A percentile compares a stretch with the other conserved stretches of the same genome.
phyloP scores from a whole-genome alignment of 2,113 vertebrate species.

The Brachionichthys hirsutus region DNA sequence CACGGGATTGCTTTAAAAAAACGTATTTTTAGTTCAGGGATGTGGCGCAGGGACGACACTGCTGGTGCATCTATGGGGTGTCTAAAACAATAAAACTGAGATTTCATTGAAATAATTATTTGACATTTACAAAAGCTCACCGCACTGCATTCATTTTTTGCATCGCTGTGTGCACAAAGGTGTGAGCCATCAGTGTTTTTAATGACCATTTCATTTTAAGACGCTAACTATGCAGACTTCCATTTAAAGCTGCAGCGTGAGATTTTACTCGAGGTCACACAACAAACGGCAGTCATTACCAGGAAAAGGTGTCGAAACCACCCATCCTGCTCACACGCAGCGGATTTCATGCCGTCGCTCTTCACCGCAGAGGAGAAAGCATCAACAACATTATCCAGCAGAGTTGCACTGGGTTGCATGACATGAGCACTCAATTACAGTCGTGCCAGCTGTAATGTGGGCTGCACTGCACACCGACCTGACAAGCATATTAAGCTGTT shows the following conservation, averaged over 20 bases:
- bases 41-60: conserved; percentile 1
- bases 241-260: conserved; percentile 25
- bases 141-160: conserved; percentile 3
- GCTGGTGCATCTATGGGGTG: conserved; percentile 2
- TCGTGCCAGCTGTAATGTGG: neutral
- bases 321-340: conserved; percentile 63
- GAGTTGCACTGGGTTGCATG: conserved; percentile 11
- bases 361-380: conserved; percentile 2
- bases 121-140: conserved; percentile 14
- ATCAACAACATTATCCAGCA: conserved; percentile 32
- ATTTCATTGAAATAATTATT: too few relatives aligned
- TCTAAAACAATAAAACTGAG: too few relatives aligned
- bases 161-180: neutral
- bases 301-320: conserved; percentile 70
- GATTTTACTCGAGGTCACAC: conserved; percentile 56
- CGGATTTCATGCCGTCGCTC: conserved; percentile 28
- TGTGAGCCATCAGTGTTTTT: conserved; percentile 7
- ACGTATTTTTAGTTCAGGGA: neutral
- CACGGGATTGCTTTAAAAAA: conserved; percentile 12
- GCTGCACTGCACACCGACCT: conserved; percentile 8
- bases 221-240: conserved; percentile 21
- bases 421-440: conserved; percentile 33
- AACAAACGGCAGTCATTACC: conserved; percentile 55
- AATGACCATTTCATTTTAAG: conserved; percentile 24
- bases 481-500: conserved; percentile 28